Evolutionary conservation across 2,888 invertebrate species (phyloP), one percentile per base, ranked within the genome.

Genomic region (Pandemis corylana): DNA sequence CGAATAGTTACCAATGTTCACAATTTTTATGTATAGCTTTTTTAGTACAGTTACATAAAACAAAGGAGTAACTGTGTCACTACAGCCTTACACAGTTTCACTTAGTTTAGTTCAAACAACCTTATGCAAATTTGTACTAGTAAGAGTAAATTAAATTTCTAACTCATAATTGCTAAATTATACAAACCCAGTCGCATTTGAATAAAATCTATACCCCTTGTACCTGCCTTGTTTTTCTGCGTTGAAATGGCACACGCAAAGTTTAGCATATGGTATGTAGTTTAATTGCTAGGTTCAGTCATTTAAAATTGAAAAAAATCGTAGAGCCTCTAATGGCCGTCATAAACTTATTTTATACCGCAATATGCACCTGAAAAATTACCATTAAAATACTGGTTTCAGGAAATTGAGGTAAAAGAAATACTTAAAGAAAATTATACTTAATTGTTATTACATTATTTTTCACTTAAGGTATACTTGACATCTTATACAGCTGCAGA

Each of bases 181-280:
- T 67, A 67, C 66, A 70, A 63, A 53, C 53, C 42, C 49, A 65
- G 41, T 74, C 64, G 68, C 76, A 71, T 80, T 80, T 81, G 77
- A 81, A 80, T 78, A 72, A 78, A 78, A 81, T 79, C 78, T 78
- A 77, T 77, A 56, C 46, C 51, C 67, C 77, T 9, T 56, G 56
- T 56, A 77, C 63, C 71, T 79, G 77, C 77, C 76, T 75, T 77
- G 76, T 78, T 80, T 80, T 78, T 79, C 67, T 78, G 75, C 71
- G 59, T 74, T 74, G 64, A 77, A 75, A 77, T 75, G 73, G 75
- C 78, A 78, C 83, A 82, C 82, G 82, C 83, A 78, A 80, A 78
- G 78, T 80, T 83, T 82, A 78, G 78, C 82, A 82, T 82, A 75
- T 76, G 78, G 77, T 66, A 69, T 79, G 77, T 73, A 72, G 72